Percentiles rank a stretch among this genome's conserved stretches.
phyloP scores from a whole-genome alignment of 2,888 invertebrate genomes.

The Cistogaster globosa region DNA sequence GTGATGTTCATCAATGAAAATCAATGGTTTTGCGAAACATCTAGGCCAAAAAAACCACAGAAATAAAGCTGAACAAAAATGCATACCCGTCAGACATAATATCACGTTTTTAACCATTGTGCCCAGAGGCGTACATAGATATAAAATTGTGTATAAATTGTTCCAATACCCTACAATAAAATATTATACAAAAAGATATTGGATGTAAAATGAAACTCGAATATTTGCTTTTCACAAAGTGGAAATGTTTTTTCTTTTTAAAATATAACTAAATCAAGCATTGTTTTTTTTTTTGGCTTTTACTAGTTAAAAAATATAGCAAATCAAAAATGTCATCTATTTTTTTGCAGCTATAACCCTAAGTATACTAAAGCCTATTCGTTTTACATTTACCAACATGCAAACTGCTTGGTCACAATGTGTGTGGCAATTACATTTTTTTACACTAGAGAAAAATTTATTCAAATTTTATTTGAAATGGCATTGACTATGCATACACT shows the following conservation, averaged over 20 bases:
- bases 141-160: constrained; percentile 34
- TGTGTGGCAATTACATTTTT: constrained; percentile 2
- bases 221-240: not conserved
- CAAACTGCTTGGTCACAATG: not conserved
- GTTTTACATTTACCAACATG: not conserved
- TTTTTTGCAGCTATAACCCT: no score
- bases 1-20: constrained; percentile 55
- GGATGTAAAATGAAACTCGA: not conserved
- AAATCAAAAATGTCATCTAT: no score
- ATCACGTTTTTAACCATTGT: constrained; percentile 42
- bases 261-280: no score
- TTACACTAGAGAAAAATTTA: not conserved
- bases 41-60: constrained; percentile 6
- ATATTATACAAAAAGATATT: not conserved
- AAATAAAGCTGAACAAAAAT: constrained; percentile 41
- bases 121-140: constrained; percentile 19
- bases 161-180: constrained; percentile 10
- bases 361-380: not conserved
- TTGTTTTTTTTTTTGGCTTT: not conserved
- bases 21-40: constrained; percentile 53
- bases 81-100: constrained; percentile 22
- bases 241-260: not conserved
- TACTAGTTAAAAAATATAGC: not conserved
- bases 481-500: not conserved
- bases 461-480: not conserved